These are phyloP conservation scores for Dermochelys coriacea DNA, from an alignment of 2,797 vertebrate species.

Conservation along the genomic window DNA sequence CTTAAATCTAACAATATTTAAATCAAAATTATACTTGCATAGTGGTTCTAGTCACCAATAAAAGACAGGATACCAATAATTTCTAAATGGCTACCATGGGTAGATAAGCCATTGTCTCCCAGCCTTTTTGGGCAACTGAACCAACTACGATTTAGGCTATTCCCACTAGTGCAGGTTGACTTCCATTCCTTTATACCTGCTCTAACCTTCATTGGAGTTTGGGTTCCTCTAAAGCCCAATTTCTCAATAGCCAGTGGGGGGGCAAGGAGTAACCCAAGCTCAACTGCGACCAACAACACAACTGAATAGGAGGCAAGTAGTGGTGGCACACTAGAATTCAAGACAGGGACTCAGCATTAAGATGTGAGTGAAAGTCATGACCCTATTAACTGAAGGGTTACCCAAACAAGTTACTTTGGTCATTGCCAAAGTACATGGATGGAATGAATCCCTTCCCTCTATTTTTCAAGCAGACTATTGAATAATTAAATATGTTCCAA, in stretches of 20 bases:
- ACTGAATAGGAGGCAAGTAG: not conserved
- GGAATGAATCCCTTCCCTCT: slow-evolving; percentile 2
- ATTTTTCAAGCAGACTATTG: not conserved
- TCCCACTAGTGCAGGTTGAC: not conserved
- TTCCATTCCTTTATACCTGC: not conserved
- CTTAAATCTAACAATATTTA: not conserved
- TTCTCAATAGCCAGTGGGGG: not conserved
- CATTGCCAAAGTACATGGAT: not conserved
- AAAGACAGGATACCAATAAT: not conserved
- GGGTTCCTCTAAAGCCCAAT: not conserved
- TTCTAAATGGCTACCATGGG: not conserved
- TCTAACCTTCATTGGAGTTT: not conserved
- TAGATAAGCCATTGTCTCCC: not conserved
- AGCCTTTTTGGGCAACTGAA: not conserved
- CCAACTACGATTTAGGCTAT: not conserved
- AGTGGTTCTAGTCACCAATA: not conserved
- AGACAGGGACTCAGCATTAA: not conserved
- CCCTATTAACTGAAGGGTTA: not conserved
- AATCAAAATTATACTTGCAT: not conserved
- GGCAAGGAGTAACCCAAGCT: not conserved
- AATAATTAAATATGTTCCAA: not conserved
- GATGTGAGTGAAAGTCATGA: not conserved
- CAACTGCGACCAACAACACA: not conserved
- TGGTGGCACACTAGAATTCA: not conserved
- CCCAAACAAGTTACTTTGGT: not conserved